These are phyloP conservation scores for Hyla sarda DNA, from an alignment of 2,113 vertebrate species.

Conservation along the genomic window DNA sequence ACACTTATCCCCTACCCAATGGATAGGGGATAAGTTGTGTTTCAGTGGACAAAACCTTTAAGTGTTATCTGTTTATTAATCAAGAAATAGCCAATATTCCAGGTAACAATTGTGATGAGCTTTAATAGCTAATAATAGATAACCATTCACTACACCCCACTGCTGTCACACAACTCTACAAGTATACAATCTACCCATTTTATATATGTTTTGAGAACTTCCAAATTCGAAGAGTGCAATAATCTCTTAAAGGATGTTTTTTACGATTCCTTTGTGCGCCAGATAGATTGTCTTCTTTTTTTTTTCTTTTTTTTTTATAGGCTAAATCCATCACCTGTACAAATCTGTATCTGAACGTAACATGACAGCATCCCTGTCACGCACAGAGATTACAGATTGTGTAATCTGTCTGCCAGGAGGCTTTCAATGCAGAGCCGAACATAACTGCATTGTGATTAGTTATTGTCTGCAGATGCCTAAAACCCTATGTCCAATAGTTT, in stretches of 20 bases:
- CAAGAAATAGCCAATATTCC: not conserved
- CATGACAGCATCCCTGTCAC: slow-evolving; percentile 56
- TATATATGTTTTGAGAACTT: not conserved
- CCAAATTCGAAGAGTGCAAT: not conserved
- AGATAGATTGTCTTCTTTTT: slow-evolving; percentile 33
- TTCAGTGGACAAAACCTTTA: no score
- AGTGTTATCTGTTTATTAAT: not conserved
- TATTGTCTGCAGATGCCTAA: slow-evolving; percentile 50
- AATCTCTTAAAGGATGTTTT: slow-evolving; percentile 47
- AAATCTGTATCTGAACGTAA: slow-evolving; percentile 59
- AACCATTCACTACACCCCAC: not conserved
- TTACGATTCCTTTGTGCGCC: slow-evolving; percentile 41
- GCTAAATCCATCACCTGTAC: slow-evolving; percentile 59
- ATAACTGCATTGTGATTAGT: slow-evolving; percentile 56
- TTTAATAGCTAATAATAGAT: not conserved
- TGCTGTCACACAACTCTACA: not conserved
- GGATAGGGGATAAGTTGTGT: no score
- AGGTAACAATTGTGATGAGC: not conserved
- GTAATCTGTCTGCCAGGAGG: slow-evolving; percentile 57
- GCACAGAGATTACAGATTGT: slow-evolving; percentile 59
- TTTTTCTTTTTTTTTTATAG: slow-evolving; percentile 57
- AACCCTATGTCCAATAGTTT: slow-evolving; percentile 40
- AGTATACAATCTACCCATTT: not conserved
- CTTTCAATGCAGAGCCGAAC: slow-evolving; percentile 44
- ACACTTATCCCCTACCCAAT: no score